phyloP scores from a whole-genome alignment of 1,140 invertebrate species.

The Muscidifurax raptorellus region DNA sequence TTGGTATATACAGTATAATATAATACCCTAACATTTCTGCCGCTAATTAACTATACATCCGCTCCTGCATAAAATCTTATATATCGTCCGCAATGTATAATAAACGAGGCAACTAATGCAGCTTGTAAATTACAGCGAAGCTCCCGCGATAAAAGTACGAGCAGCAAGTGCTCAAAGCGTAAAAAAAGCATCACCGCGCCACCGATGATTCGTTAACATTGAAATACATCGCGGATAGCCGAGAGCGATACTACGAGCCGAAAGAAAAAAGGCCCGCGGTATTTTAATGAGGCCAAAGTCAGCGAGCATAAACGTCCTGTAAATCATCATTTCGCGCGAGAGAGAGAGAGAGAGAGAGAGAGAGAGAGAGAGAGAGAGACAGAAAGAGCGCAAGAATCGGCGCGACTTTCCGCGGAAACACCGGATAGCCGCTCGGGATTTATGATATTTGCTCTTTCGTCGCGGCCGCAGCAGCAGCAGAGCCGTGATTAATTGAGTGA shows the following conservation, averaged over 20 bases:
- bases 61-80: no score
- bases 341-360: conserved; percentile 37
- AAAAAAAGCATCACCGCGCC: not conserved
- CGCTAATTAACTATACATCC: no score
- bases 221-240: conserved; percentile 13
- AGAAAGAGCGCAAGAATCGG: conserved; percentile 16
- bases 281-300: conserved; percentile 73
- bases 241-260: not conserved
- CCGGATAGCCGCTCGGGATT: conserved; percentile 6
- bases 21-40: no score
- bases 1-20: no score
- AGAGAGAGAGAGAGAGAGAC: no score
- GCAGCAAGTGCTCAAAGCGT: not conserved
- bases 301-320: conserved; percentile 71
- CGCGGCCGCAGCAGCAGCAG: not conserved
- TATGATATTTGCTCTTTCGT: conserved; percentile 33
- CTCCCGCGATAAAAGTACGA: not conserved
- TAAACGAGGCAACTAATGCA: conserved; percentile 29
- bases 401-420: not conserved
- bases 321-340: conserved; percentile 71
- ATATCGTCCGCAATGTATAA: no score
- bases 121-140: conserved; percentile 14
- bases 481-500: conserved; percentile 28
- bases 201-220: conserved; percentile 38
- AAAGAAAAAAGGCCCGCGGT: conserved; percentile 43